Conservation (phyloP, 2,888 invertebrate genomes). For the Plebejus anna region DNA sequence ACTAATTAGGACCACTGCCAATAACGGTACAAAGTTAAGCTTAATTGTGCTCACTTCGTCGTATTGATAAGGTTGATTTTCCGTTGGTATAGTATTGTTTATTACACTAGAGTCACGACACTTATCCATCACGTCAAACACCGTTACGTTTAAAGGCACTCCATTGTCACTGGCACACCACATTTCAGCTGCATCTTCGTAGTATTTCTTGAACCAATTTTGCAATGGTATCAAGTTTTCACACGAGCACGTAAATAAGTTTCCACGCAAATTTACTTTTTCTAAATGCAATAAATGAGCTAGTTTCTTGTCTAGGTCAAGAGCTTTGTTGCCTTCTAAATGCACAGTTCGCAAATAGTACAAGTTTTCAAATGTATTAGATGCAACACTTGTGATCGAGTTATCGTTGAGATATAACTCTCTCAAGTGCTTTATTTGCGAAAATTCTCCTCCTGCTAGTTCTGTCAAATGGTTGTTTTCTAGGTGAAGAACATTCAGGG, state of each 20-base stretch:
- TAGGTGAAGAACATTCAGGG: constrained; percentile 86
- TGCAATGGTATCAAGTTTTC: constrained; percentile 82
- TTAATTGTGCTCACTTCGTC: constrained; percentile 84
- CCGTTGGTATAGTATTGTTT: constrained; percentile 79
- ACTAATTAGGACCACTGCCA: constrained; percentile 86
- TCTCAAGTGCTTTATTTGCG: constrained; percentile 86
- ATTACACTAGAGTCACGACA: constrained; percentile 69
- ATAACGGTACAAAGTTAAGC: constrained; percentile 84
- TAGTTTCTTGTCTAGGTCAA: constrained; percentile 84
- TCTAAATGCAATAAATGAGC: constrained; percentile 81
- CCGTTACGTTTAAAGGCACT: constrained; percentile 62
- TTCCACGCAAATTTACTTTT: constrained; percentile 84
- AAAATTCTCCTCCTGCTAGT: constrained; percentile 88
- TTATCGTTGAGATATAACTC: constrained; percentile 91
- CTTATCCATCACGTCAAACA: constrained; percentile 71
- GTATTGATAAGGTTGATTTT: constrained; percentile 81
- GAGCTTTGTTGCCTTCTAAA: constrained; percentile 87
- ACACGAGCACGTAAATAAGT: constrained; percentile 90
- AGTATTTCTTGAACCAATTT: constrained; percentile 83
- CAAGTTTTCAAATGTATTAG: constrained; percentile 87
- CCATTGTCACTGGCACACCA: constrained; percentile 80
- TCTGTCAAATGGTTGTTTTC: constrained; percentile 87
- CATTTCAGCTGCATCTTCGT: constrained; percentile 83
- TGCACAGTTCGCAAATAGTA: constrained; percentile 84
- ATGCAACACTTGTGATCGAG: constrained; percentile 84